Evolutionary conservation across 2,113 vertebrate genomes (phyloP).

Genomic region (Pandion haliaetus): DNA sequence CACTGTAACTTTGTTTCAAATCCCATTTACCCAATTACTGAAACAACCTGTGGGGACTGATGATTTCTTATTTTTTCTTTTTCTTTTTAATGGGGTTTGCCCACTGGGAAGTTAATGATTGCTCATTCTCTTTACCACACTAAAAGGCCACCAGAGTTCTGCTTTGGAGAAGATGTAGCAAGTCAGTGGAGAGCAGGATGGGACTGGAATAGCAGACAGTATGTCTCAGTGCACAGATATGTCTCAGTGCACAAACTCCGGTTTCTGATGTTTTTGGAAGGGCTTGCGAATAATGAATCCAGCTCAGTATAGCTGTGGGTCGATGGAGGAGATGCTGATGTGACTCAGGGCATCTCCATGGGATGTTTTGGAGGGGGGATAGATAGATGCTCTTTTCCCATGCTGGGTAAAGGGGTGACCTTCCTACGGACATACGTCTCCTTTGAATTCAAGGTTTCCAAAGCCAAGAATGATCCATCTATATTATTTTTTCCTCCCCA

Average conservation of each 20-base stretch:
- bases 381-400: neutral
- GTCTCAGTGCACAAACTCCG: neutral
- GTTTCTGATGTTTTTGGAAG: neutral
- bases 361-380: neutral
- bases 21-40: neutral
- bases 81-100: neutral
- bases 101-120: neutral
- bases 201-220: neutral
- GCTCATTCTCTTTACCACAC: neutral
- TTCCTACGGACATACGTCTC: neutral
- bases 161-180: neutral
- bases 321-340: rapidly evolving
- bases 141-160: neutral
- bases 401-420: neutral
- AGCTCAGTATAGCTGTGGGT: rapidly evolving
- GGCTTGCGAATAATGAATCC: rapidly evolving
- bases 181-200: neutral
- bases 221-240: rapidly evolving
- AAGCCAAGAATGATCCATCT: neutral
- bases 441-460: neutral
- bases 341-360: rapidly evolving
- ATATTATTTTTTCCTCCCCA: neutral
- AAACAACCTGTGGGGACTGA: neutral
- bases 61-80: neutral
- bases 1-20: neutral